Base-by-base conservation (phyloP, 2,113 vertebrate genomes). In the Platycercus adscitus region DNA sequence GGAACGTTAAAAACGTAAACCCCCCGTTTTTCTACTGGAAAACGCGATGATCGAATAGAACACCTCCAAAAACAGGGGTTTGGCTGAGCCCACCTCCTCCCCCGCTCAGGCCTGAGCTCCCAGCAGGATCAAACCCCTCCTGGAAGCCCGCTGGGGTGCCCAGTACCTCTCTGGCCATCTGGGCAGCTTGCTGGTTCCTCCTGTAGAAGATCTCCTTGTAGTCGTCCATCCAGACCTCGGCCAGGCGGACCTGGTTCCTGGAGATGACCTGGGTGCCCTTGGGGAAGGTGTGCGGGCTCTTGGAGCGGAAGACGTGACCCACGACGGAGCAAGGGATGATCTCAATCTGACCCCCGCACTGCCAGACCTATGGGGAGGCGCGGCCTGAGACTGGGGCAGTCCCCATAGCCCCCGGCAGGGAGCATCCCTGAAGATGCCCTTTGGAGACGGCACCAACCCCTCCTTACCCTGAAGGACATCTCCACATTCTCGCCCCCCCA, bases 401-500 rank as follows among this genome's bases (percentile, higher is more conserved):
- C 52, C 4, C 6, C 2, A 2, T 4, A 3, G 18, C 61, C 39
- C 46, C 68, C 29, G 2, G 0, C 2, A 5, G 43, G 35, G 44
- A 47, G 11, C 41, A 10, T 17, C 35, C 17, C 76, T 18, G 26
- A 29, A 71, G 31, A 12, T 0, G 37, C 61, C 68, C 65, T 71
- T 20, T 5, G 63, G 20, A 39, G 43, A 11, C 0, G 11, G n/a
- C 9, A 1, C 33, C 3, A 3, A 66, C 46, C 69, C 13, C 7
- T 35, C 97, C 98, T 98, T 84, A 99, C 99, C 99, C 99, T 98
- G 97, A 99, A 99, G 13, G 99, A 99, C 99, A 99, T 99, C 96
- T 99, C 99, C 80, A 99, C 98, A n/a, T 99, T 99, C 97, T 99
- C 99, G 1, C 99, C 99, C 17, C 99, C 99, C 99, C 99, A 99